A percentile compares a stretch with the other conserved stretches of the same genome.
These are phyloP conservation scores for Poeciliopsis turneri DNA, from an alignment of 2,797 vertebrate species.

Conservation along the genomic window DNA sequence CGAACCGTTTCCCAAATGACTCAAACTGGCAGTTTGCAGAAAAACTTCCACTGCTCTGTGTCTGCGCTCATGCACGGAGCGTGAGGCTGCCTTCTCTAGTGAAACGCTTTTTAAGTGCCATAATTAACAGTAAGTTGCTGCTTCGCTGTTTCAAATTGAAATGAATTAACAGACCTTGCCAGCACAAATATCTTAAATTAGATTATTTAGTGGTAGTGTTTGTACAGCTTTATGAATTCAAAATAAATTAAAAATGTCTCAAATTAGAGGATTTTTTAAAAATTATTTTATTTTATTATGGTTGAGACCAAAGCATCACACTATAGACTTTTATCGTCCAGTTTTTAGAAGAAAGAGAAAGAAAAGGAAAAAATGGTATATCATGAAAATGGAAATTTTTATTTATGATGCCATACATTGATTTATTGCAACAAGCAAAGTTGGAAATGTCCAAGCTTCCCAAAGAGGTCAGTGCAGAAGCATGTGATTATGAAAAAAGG, in stretches of 20 bases:
- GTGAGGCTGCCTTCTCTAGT: background rate
- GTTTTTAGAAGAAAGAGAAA: no score
- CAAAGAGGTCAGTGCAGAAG: background rate
- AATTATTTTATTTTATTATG: background rate
- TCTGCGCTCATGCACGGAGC: background rate
- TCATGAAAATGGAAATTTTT: no score
- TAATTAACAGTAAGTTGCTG: background rate
- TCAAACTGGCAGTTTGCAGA: conserved; percentile 1
- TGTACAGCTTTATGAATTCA: background rate
- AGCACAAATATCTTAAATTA: background rate
- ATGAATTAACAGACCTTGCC: background rate
- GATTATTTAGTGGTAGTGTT: background rate
- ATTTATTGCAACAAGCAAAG: background rate
- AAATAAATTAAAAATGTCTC: background rate
- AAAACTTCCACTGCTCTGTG: background rate
- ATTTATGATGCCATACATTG: no score
- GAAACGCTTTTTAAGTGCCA: background rate
- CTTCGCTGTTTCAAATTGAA: background rate
- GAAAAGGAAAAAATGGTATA: no score
- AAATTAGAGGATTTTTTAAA: background rate
- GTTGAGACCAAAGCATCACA: no score
- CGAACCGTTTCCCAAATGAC: background rate
- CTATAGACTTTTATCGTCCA: no score
- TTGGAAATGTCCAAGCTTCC: background rate
- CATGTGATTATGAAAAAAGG: background rate